A percentile compares a stretch with the other conserved stretches of the same genome.
Evolutionary conservation across 2,888 invertebrate species (phyloP).

Genomic region (Trimorus sp.): DNA sequence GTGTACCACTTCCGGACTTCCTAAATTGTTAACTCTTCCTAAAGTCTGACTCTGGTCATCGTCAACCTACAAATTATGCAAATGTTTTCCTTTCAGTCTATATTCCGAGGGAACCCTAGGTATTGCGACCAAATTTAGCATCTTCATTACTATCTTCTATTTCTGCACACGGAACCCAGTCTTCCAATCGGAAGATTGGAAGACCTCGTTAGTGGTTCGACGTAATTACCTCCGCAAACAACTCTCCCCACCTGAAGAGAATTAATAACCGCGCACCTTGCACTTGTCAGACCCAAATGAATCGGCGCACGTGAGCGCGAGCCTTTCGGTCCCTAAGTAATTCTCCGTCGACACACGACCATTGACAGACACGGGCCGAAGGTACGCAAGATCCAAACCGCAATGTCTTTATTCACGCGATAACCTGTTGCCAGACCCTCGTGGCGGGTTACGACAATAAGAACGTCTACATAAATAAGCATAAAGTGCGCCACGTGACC

Average conservation of each 20-base stretch:
- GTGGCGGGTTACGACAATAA: conserved; percentile 70
- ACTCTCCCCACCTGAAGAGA: neutral
- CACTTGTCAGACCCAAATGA: conserved; percentile 27
- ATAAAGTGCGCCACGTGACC: conserved; percentile 77
- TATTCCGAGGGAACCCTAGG: too few relatives aligned
- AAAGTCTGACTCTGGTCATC: too few relatives aligned
- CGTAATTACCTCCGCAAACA: neutral
- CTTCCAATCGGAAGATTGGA: too few relatives aligned
- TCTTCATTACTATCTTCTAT: too few relatives aligned
- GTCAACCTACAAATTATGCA: too few relatives aligned
- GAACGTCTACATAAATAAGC: conserved; percentile 76
- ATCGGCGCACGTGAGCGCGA: conserved; percentile 41
- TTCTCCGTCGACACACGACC: conserved; percentile 65
- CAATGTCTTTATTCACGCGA: conserved; percentile 68
- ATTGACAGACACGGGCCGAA: conserved; percentile 61
- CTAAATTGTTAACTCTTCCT: too few relatives aligned
- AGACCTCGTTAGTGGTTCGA: too few relatives aligned
- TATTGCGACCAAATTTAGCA: too few relatives aligned
- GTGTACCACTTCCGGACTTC: too few relatives aligned
- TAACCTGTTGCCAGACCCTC: conserved; percentile 69
- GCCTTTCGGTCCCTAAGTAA: conserved; percentile 28
- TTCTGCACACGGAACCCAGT: neutral
- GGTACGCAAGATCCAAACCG: conserved; percentile 48
- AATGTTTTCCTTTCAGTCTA: too few relatives aligned
- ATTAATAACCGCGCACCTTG: conserved; percentile 32